These are phyloP conservation scores for Amblyjoppa fuscipennis DNA, from an alignment of 2,888 invertebrate species.

Conservation along the genomic window DNA sequence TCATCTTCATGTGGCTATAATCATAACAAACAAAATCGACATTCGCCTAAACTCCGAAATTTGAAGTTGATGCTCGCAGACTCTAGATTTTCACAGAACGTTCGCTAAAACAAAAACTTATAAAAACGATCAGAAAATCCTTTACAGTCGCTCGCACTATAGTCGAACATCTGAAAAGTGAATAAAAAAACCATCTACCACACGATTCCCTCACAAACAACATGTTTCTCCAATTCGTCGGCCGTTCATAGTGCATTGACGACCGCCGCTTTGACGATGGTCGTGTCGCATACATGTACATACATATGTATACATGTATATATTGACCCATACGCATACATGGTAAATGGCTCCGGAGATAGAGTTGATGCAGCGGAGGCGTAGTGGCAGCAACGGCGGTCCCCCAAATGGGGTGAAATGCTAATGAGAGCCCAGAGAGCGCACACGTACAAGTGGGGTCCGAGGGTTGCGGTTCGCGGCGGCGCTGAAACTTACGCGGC, in stretches of 20 bases:
- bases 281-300: too few species aligned
- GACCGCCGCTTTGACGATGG: too few species aligned
- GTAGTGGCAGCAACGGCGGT: slow-evolving; percentile 47
- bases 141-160: not conserved
- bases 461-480: slow-evolving; percentile 64
- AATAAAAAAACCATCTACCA: not conserved
- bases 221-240: not conserved
- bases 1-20: too few species aligned
- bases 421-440: slow-evolving; percentile 76
- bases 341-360: not conserved
- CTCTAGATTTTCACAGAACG: too few species aligned
- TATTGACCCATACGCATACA: not conserved
- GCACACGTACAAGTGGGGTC: slow-evolving; percentile 5
- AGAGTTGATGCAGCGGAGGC: slow-evolving; percentile 17
- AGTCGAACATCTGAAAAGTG: not conserved
- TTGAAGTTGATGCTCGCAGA: too few species aligned
- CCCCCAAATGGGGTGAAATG: slow-evolving; percentile 78
- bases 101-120: not conserved
- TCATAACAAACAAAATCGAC: too few species aligned
- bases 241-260: too few species aligned
- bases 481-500: slow-evolving; percentile 51
- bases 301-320: too few species aligned
- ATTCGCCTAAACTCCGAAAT: too few species aligned
- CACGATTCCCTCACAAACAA: not conserved
- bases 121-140: not conserved